Evolutionary conservation across 2,888 invertebrate genomes (phyloP).

Genomic region (Ophioninae sp.): DNA sequence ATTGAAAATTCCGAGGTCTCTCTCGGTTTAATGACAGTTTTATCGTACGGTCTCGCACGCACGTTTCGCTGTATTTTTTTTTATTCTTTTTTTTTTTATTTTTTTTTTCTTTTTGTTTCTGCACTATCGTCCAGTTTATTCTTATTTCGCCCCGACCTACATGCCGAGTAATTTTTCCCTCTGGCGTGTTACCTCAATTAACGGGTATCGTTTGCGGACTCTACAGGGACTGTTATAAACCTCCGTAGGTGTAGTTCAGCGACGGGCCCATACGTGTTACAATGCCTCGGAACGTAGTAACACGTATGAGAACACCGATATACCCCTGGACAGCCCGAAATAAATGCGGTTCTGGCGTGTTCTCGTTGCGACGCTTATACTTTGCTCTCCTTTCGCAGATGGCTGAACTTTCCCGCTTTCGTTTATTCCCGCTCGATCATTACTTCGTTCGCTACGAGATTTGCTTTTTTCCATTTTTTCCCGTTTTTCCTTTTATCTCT

Average conservation of each 20-base stretch:
- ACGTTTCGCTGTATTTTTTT: neutral
- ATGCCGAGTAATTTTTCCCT: slow-evolving; percentile 74
- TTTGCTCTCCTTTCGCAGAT: slow-evolving; percentile 11
- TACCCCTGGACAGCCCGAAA: slow-evolving; percentile 35
- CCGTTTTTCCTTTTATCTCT: neutral
- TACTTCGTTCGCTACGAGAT: neutral
- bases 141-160: slow-evolving; percentile 75
- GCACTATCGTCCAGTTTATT: slow-evolving; percentile 73
- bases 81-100: no score
- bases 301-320: slow-evolving; percentile 2
- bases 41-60: slow-evolving; percentile 58
- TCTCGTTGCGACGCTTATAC: slow-evolving; percentile 36
- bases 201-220: slow-evolving; percentile 45
- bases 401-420: slow-evolving; percentile 9
- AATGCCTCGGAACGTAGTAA: slow-evolving; percentile 44
- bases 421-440: slow-evolving; percentile 29
- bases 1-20: slow-evolving; percentile 53
- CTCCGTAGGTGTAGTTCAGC: slow-evolving; percentile 38
- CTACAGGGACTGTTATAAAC: slow-evolving; percentile 39
- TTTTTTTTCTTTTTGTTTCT: slow-evolving; percentile 36
- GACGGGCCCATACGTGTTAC: slow-evolving; percentile 42
- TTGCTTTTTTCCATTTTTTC: no score
- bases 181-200: slow-evolving; percentile 57
- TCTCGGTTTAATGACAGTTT: slow-evolving; percentile 58
- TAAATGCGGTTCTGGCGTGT: slow-evolving; percentile 61